Percentiles rank a stretch among this genome's conserved stretches.
phyloP scores from a whole-genome alignment of 2,113 vertebrate species.

The Ceyx cyanopectus region DNA sequence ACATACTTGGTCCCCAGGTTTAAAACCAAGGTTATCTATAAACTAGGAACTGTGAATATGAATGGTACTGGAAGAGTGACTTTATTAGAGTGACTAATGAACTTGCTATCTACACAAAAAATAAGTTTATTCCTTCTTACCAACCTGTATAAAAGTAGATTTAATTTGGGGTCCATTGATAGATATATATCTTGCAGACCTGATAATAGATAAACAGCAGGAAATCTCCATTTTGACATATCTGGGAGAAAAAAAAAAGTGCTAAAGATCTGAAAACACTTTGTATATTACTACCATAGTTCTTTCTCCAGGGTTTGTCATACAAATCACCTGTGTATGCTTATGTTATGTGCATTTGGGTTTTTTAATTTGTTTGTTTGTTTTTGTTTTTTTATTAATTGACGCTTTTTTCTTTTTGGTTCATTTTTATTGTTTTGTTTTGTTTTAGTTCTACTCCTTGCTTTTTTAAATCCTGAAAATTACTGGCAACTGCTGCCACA shows the following conservation, averaged over 20 bases:
- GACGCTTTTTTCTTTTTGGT: no score
- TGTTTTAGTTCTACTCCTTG: not conserved
- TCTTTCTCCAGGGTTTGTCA: not conserved
- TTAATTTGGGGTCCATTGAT: not conserved
- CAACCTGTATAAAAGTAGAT: not conserved
- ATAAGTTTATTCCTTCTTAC: not conserved
- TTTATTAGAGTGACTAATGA: not conserved
- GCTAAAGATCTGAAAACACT: not conserved
- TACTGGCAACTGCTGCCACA: not conserved
- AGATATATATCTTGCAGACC: not conserved
- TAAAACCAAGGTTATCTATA: not conserved
- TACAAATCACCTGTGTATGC: not conserved
- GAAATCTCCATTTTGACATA: not conserved
- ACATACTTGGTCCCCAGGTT: not conserved
- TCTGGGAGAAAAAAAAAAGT: not conserved
- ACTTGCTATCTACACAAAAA: not conserved
- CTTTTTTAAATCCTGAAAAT: not conserved
- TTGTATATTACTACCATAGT: not conserved
- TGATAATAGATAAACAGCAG: not conserved
- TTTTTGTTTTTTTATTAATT: no score
- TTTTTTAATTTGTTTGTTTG: no score
- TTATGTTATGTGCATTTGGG: not conserved
- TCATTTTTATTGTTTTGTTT: not conserved
- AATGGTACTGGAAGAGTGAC: not conserved
- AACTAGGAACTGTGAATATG: not conserved